Percentiles rank a stretch among this genome's conserved stretches.
Conservation (phyloP, 2,888 invertebrate species). For the Lypha dubia region DNA sequence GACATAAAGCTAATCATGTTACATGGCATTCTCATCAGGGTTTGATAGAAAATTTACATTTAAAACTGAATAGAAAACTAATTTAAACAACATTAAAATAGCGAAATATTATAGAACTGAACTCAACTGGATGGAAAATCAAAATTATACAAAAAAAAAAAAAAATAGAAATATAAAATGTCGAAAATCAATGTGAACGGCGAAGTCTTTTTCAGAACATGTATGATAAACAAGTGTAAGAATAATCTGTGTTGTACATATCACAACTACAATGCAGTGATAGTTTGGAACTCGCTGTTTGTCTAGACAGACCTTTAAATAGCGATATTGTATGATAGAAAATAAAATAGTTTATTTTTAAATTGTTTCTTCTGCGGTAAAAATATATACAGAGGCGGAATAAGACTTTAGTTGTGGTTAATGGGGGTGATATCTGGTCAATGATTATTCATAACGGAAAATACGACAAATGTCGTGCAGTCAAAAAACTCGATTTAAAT, state of each 20-base stretch:
- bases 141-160: slow-evolving; percentile 34
- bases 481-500: too few relatives aligned
- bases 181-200: slow-evolving; percentile 40
- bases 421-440: too few relatives aligned
- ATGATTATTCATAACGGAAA: too few relatives aligned
- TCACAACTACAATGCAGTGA: not conserved
- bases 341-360: not conserved
- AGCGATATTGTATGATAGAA: not conserved
- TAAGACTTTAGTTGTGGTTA: too few relatives aligned
- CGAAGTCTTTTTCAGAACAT: slow-evolving; percentile 27
- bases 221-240: slow-evolving; percentile 23
- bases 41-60: slow-evolving; percentile 67
- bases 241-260: slow-evolving; percentile 35
- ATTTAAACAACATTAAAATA: slow-evolving; percentile 67
- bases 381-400: too few relatives aligned
- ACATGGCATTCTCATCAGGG: slow-evolving; percentile 65
- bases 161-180: slow-evolving; percentile 18
- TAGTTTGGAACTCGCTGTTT: not conserved
- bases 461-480: too few relatives aligned
- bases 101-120: slow-evolving; percentile 33
- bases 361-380: too few relatives aligned
- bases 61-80: slow-evolving; percentile 66
- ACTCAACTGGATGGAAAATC: not conserved
- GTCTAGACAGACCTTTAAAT: slow-evolving; percentile 37
- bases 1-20: slow-evolving; percentile 55